phyloP scores from a whole-genome alignment of 2,113 vertebrate species.

The Litocranius walleri region DNA sequence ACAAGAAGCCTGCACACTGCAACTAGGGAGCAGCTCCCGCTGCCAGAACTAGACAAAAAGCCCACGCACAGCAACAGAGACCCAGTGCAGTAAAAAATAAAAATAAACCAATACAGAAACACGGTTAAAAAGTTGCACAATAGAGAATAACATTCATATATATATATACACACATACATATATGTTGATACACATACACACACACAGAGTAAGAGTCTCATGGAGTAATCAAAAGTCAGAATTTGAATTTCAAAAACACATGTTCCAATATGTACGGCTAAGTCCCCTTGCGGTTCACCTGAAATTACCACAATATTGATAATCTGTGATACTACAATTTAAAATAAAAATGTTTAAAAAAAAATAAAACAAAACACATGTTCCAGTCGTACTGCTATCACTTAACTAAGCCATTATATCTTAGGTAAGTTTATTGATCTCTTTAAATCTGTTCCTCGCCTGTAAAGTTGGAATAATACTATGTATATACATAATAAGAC shows the following conservation, averaged over 20 bases:
- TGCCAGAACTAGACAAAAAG: not conserved
- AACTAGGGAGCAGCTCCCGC: not conserved
- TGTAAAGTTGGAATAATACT: not conserved
- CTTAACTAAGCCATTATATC: not conserved
- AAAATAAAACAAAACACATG: not conserved
- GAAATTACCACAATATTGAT: not conserved
- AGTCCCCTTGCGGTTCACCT: not conserved
- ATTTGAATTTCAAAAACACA: not conserved
- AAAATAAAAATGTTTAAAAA: not conserved
- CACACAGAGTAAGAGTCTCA: not conserved
- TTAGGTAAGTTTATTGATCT: not conserved
- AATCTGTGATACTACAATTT: not conserved
- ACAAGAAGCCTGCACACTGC: not conserved
- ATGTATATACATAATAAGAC: not conserved
- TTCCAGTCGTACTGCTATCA: not conserved
- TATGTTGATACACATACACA: not conserved
- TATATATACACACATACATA: not conserved
- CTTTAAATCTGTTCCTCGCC: not conserved
- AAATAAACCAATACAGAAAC: not conserved
- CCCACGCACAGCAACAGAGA: not conserved
- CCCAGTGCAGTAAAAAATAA: not conserved
- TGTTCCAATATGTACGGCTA: not conserved
- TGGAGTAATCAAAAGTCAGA: not conserved
- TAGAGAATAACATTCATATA: not conserved
- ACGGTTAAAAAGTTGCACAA: not conserved